Evolutionary conservation across 2,113 vertebrate species (phyloP), one percentile per base, ranked within the genome.

Genomic region (Amphiprion percula): DNA sequence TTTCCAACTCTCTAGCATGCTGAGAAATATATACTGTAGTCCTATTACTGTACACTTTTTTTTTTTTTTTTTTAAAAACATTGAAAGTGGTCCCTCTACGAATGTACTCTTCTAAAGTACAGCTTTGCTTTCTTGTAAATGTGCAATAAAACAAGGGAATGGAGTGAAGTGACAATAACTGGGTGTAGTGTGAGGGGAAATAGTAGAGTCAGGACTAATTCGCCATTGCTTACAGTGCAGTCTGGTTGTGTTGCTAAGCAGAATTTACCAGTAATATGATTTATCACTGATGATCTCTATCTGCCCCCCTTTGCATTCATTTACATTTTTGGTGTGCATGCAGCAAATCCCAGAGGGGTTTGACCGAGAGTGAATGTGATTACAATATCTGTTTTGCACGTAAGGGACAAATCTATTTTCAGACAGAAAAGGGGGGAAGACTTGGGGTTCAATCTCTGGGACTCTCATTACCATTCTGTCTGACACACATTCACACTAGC

Each of bases 91-190:
- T 90, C 86, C 86, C 86, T 70, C 41, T 77, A 74, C 41, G 54
- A 77, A 64, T 77, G 64, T 79, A 47, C 41, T 68, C 39, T 55
- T 62, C 88, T 47, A 54, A 87, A 88, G 68, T 65, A 61, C 44
- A 84, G 61, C 82, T 90, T 81, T 87, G 76, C 75, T 90, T 87
- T 74, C 83, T 89, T 88, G 77, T 85, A 88, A 88, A 91, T 89
- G 84, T 56, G 77, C 80, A 85, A 86, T 89, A 88, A 93, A 91
- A 81, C 69, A 88, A 77, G 21, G n/a, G 78, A 82, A 90, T 74
- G 33, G 68, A 58, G 68, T 52, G 50, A 74, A 77, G 46, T 72
- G 74, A 80, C 80, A 83, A 84, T 71, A 92, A 84, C 58, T 33
- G 39, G 33, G 60, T 56, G 62, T 53, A 54, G 17, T 68, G 75